Percentiles rank a stretch among this genome's conserved stretches.
Conservation (phyloP, 2,888 invertebrate genomes). For the Venusia cambrica region DNA sequence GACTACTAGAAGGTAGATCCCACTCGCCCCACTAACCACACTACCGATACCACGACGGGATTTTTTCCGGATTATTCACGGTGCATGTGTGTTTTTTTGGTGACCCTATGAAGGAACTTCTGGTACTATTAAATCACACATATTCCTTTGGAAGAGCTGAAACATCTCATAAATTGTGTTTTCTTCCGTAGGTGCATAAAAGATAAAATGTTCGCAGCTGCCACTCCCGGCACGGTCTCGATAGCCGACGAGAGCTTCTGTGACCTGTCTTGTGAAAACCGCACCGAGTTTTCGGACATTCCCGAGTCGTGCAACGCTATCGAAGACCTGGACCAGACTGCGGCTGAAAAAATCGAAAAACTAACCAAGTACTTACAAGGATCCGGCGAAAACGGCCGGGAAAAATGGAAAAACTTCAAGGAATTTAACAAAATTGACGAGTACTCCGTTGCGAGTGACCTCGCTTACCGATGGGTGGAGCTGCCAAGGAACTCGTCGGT, state of each 20-base stretch:
- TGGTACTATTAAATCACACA: too few relatives aligned
- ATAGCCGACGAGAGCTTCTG: conserved; percentile 40
- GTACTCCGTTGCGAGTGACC: conserved; percentile 31
- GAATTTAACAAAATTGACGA: conserved; percentile 43
- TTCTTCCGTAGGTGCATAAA: conserved; percentile 67
- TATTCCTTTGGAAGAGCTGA: too few relatives aligned
- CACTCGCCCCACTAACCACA: too few relatives aligned
- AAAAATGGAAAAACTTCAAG: conserved; percentile 65
- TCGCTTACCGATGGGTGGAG: conserved; percentile 49
- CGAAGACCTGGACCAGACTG: conserved; percentile 44
- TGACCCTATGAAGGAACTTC: too few relatives aligned
- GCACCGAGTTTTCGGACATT: conserved; percentile 48
- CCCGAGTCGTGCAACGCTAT: conserved; percentile 37
- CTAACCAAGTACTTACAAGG: conserved; percentile 67
- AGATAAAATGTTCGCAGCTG: conserved; percentile 71
- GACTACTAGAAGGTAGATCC: too few relatives aligned
- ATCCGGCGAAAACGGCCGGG: conserved; percentile 28
- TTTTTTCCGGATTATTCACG: too few relatives aligned
- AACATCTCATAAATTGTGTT: not conserved
- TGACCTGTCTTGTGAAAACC: conserved; percentile 56
- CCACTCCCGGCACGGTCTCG: conserved; percentile 44
- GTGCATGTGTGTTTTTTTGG: too few relatives aligned
- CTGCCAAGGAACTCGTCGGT: conserved; percentile 36
- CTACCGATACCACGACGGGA: too few relatives aligned
- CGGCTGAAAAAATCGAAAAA: conserved; percentile 76